Evolutionary conservation across 1,140 invertebrate species (phyloP).

Genomic region (Macrosteles quadrilineatus): DNA sequence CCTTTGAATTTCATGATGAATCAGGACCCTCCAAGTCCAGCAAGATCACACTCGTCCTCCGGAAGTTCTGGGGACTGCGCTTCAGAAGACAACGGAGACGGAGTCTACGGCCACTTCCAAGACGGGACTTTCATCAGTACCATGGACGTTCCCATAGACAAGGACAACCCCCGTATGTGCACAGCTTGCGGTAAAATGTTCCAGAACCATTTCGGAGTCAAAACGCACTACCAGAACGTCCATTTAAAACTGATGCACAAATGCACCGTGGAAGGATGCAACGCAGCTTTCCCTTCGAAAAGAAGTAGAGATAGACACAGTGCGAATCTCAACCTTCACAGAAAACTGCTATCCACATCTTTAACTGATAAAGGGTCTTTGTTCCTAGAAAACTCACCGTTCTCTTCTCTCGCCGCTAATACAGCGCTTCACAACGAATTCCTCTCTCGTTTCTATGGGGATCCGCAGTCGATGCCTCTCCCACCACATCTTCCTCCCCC

Average conservation of each 20-base stretch:
- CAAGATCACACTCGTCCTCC: slow-evolving; percentile 55
- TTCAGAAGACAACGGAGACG: slow-evolving; percentile 58
- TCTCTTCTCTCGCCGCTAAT: slow-evolving; percentile 53
- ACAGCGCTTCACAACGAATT: slow-evolving; percentile 71
- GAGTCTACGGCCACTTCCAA: slow-evolving; percentile 68
- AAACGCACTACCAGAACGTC: slow-evolving; percentile 94
- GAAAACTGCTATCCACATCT: slow-evolving; percentile 82
- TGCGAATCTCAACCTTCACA: slow-evolving; percentile 88
- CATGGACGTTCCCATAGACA: slow-evolving; percentile 82
- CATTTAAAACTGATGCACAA: slow-evolving; percentile 96
- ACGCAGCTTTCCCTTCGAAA: slow-evolving; percentile 94
- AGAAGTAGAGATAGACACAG: slow-evolving; percentile 90
- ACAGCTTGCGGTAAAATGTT: slow-evolving; percentile 91
- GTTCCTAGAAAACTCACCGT: slow-evolving; percentile 41
- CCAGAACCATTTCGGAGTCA: slow-evolving; percentile 93
- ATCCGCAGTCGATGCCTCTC: slow-evolving; percentile 60
- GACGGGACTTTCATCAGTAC: slow-evolving; percentile 71
- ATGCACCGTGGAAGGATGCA: slow-evolving; percentile 95
- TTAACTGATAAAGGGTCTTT: slow-evolving; percentile 36
- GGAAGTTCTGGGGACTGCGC: slow-evolving; percentile 58
- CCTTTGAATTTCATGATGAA: slow-evolving; percentile 52
- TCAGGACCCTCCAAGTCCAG: slow-evolving; percentile 55
- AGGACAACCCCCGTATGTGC: slow-evolving; percentile 79
- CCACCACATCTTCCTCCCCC: slow-evolving; percentile 49
- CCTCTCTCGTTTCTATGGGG: slow-evolving; percentile 77